Percentiles rank a stretch among this genome's conserved stretches.
phyloP scores from a whole-genome alignment of 2,888 invertebrate genomes.

The Trichogramma dendrolimi region DNA sequence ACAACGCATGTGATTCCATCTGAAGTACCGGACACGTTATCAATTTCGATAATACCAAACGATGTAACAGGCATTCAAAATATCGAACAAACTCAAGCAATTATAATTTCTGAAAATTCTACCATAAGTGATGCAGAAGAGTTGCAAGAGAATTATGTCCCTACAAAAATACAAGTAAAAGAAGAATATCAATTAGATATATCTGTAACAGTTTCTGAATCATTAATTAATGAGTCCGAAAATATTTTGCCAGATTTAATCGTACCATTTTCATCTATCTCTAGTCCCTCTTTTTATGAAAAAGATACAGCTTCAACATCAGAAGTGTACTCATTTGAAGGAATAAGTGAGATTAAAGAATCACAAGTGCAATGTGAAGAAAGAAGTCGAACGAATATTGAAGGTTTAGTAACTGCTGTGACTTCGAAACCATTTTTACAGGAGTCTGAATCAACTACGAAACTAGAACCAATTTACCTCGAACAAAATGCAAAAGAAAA shows the following conservation, averaged over 20 bases:
- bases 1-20: slow-evolving; percentile 36
- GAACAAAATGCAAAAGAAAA: slow-evolving; percentile 37
- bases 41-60: slow-evolving; percentile 33
- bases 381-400: slow-evolving; percentile 27
- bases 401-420: slow-evolving; percentile 28
- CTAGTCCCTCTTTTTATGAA: slow-evolving; percentile 41
- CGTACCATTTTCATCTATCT: slow-evolving; percentile 40
- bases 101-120: slow-evolving; percentile 37
- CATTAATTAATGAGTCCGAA: slow-evolving; percentile 34
- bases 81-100: slow-evolving; percentile 44
- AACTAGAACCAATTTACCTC: slow-evolving; percentile 23
- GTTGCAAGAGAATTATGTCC: slow-evolving; percentile 34
- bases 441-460: slow-evolving; percentile 46
- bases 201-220: slow-evolving; percentile 33
- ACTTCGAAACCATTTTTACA: slow-evolving; percentile 41
- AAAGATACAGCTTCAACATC: slow-evolving; percentile 47
- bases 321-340: slow-evolving; percentile 40
- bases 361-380: slow-evolving; percentile 27
- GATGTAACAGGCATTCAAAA: slow-evolving; percentile 44
- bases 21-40: slow-evolving; percentile 36
- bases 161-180: slow-evolving; percentile 38
- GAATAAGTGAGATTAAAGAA: slow-evolving; percentile 35
- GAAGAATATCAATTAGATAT: slow-evolving; percentile 33
- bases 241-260: slow-evolving; percentile 28
- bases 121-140: slow-evolving; percentile 40